phyloP scores from a whole-genome alignment of 30 jellyfish, hydroid and myxozoan species.

The Hydra vulgaris region DNA sequence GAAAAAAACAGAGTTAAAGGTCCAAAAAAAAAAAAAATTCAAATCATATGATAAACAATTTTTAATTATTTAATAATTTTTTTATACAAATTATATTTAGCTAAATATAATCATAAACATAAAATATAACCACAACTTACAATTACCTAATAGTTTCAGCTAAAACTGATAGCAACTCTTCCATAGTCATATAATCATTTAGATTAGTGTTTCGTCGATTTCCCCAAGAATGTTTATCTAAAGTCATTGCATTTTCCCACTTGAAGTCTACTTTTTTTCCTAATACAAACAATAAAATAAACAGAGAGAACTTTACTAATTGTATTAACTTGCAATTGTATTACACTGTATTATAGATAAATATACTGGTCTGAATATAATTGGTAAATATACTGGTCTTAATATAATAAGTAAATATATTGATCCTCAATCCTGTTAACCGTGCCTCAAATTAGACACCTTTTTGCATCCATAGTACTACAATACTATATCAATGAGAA shows the following conservation, averaged over 20 bases:
- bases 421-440: no score
- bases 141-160: constrained; percentile 71
- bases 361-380: not conserved
- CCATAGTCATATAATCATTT: constrained; percentile 38
- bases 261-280: constrained; percentile 48
- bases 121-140: no score
- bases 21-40: no score
- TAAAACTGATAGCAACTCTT: constrained; percentile 37
- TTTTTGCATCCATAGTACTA: no score
- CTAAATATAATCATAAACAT: no score
- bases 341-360: not conserved
- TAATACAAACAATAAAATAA: constrained; percentile 17
- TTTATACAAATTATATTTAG: not conserved
- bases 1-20: no score
- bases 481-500: no score
- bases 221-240: constrained; percentile 90
- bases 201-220: constrained; percentile 65
- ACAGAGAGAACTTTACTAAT: not conserved
- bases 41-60: no score
- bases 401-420: no score
- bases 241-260: constrained; percentile 93
- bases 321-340: not conserved
- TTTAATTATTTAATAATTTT: no score
- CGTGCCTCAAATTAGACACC: no score
- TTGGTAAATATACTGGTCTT: no score